Conservation (phyloP, 2,888 invertebrate species). For the Melinaea marsaeus region DNA sequence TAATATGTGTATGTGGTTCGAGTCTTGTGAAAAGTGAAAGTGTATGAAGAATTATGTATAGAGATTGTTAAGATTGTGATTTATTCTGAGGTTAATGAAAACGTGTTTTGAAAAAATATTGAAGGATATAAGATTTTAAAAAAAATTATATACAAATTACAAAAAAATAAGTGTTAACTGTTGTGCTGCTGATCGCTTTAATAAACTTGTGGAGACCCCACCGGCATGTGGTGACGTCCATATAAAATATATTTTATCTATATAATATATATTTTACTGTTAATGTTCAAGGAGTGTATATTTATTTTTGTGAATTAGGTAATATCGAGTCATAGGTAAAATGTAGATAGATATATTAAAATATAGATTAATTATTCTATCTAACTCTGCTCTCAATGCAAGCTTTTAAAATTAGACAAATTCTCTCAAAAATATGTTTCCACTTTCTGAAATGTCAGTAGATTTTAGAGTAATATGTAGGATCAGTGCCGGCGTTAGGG, state of each 20-base stretch:
- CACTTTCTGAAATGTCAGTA: neutral
- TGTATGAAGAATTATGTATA: constrained; percentile 1
- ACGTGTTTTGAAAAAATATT: neutral
- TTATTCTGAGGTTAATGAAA: constrained; percentile 6
- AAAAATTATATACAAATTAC: constrained; percentile 3
- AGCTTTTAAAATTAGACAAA: neutral
- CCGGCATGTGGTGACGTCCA: constrained; percentile 1
- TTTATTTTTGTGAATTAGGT: constrained; percentile 32
- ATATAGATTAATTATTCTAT: constrained; percentile 6
- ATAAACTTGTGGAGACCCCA: neutral
- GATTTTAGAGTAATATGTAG: neutral
- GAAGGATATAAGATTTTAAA: neutral
- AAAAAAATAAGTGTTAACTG: constrained; percentile 20
- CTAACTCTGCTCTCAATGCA: neutral
- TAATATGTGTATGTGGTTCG: neutral
- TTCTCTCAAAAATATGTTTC: neutral
- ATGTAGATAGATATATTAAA: constrained; percentile 26
- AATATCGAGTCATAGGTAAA: constrained; percentile 32
- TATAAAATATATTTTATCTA: constrained; percentile 23
- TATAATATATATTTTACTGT: constrained; percentile 26
- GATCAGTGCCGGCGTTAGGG: neutral
- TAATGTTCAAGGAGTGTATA: constrained; percentile 33
- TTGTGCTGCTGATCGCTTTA: constrained; percentile 30
- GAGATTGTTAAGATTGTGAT: constrained; percentile 7
- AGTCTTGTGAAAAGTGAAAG: neutral